Evolutionary conservation across 1,140 invertebrate species (phyloP).

Genomic region (Lycorma delicatula): DNA sequence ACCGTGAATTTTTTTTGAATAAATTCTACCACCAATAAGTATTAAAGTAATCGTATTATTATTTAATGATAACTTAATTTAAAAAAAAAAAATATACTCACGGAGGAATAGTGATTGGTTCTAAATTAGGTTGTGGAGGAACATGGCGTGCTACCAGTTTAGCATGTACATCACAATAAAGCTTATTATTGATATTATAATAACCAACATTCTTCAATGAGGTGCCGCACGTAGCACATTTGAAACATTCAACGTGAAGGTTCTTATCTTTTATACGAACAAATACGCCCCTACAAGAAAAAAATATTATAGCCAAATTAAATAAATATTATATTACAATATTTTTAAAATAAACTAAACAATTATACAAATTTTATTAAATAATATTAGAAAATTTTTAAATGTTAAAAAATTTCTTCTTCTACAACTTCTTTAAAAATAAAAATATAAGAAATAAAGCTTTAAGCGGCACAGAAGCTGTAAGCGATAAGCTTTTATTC

Average conservation of each 20-base stretch:
- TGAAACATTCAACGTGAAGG: constrained; percentile 94
- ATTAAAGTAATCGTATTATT: too few relatives aligned
- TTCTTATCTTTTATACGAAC: constrained; percentile 94
- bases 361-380: too few relatives aligned
- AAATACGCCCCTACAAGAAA: constrained; percentile 75
- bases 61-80: too few relatives aligned
- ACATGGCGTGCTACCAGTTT: constrained; percentile 77
- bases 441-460: too few relatives aligned
- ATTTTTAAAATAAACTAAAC: constrained; percentile 7
- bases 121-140: constrained; percentile 61
- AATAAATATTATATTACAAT: constrained; percentile 2
- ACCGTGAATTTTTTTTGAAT: too few relatives aligned
- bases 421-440: too few relatives aligned
- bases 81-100: too few relatives aligned
- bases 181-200: constrained; percentile 90
- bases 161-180: constrained; percentile 94
- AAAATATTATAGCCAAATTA: constrained; percentile 3
- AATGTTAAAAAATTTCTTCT: too few relatives aligned
- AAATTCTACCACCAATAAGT: too few relatives aligned
- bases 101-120: constrained; percentile 71
- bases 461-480: too few relatives aligned
- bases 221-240: constrained; percentile 88
- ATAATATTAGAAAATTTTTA: too few relatives aligned
- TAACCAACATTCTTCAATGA: constrained; percentile 94
- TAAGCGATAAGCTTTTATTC: too few relatives aligned